phyloP scores from a whole-genome alignment of 1,140 invertebrate species.

The Penaeus japonicus region DNA sequence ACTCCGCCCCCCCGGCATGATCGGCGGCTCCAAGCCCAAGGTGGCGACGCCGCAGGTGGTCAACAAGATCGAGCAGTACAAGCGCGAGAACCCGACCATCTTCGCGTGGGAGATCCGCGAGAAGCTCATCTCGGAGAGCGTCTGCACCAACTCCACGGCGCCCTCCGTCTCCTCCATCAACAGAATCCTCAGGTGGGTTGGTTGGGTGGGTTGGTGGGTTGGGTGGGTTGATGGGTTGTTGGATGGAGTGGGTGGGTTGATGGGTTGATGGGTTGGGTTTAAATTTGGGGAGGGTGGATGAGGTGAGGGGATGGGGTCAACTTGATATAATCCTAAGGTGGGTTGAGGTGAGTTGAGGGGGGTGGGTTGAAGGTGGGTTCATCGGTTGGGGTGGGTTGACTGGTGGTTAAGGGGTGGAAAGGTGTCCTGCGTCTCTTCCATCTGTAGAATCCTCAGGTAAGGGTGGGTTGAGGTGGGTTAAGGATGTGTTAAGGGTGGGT shows the following conservation, averaged over 20 bases:
- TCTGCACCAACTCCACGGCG: slow-evolving; percentile 46
- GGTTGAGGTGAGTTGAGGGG: too few species aligned
- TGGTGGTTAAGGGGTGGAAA: too few species aligned
- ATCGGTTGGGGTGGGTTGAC: too few species aligned
- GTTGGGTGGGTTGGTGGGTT: background rate
- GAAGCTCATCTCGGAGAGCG: slow-evolving; percentile 43
- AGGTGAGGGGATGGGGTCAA: too few species aligned
- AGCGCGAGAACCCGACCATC: slow-evolving; percentile 50
- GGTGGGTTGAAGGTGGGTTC: too few species aligned
- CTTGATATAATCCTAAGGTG: too few species aligned
- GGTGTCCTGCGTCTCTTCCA: too few species aligned
- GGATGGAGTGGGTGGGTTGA: background rate
- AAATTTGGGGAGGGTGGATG: too few species aligned
- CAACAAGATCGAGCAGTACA: slow-evolving; percentile 53
- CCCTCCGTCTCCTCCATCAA: slow-evolving; percentile 51
- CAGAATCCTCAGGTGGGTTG: slow-evolving; percentile 52
- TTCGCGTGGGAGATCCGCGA: slow-evolving; percentile 51
- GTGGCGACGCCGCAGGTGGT: slow-evolving; percentile 49
- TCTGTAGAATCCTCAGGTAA: too few species aligned
- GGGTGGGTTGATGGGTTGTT: background rate
- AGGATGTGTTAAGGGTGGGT: too few species aligned
- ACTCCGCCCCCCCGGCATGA: slow-evolving; percentile 40
- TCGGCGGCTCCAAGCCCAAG: slow-evolving; percentile 47
- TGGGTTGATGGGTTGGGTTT: background rate
- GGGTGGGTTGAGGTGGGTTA: too few species aligned